Conservation (phyloP, 2,113 vertebrate genomes). For the Syngnathus scovelli region DNA sequence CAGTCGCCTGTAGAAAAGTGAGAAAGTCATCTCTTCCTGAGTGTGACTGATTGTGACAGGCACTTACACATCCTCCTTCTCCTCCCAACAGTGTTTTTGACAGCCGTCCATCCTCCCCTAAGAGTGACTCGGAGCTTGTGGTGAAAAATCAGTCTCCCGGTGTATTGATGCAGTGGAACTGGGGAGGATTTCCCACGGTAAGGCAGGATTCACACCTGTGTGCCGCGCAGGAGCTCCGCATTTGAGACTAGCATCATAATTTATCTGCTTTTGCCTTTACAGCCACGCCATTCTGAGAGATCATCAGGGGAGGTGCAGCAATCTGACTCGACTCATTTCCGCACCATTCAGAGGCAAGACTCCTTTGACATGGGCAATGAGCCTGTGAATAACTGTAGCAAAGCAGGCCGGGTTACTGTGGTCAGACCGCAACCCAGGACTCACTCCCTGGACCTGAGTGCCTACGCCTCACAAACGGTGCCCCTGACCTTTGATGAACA, state of each 20-base stretch:
- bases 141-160: slow-evolving; percentile 65
- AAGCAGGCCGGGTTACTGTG: slow-evolving; percentile 50
- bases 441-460: slow-evolving; percentile 18
- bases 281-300: slow-evolving; percentile 61
- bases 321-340: slow-evolving; percentile 56
- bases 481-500: slow-evolving; percentile 9
- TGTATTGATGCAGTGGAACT: slow-evolving; percentile 84
- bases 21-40: slow-evolving; percentile 6
- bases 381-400: slow-evolving; percentile 29
- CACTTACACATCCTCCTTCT: neutral
- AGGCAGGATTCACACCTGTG: neutral
- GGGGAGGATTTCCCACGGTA: slow-evolving; percentile 88
- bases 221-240: neutral
- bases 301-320: slow-evolving; percentile 35
- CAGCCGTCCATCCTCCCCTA: slow-evolving; percentile 67
- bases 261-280: slow-evolving; percentile 1
- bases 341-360: slow-evolving; percentile 67
- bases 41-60: slow-evolving; percentile 4
- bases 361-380: slow-evolving; percentile 60
- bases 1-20: slow-evolving; percentile 67
- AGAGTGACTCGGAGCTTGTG: slow-evolving; percentile 91
- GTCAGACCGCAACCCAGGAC: slow-evolving; percentile 65
- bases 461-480: neutral
- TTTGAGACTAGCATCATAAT: neutral
- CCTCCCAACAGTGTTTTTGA: slow-evolving; percentile 49